Evolutionary conservation across 2,888 invertebrate genomes (phyloP), one percentile per base, ranked within the genome.

Genomic region (Lithosia quadra): DNA sequence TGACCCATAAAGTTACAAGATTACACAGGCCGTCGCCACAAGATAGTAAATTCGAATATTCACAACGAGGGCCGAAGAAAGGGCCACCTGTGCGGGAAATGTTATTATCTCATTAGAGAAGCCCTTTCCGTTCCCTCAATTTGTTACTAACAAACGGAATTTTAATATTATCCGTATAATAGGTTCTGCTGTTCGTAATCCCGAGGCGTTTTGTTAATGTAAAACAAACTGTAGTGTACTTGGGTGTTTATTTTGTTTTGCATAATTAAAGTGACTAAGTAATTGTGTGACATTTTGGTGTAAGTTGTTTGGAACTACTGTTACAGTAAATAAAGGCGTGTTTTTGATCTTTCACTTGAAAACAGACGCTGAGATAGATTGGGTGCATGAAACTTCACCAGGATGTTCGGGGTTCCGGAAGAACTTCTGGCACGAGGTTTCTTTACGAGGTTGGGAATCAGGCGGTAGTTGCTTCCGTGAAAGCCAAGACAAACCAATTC

Each of bases 61-160:
- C 77, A 75, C 74, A 75, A 73, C 60, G 72, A 71, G 74, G 74
- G 69, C 69, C 72, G 73, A 71, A 71, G 73, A 75, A 73, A 73
- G 71, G 82, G 79, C 83, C 89, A 90, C 90, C 90, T 90, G 90
- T 83, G 87, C 84, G 84, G 83, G 80, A 86, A 90, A 89, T 87
- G 89, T 92, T 91, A 90, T 91, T 91, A 91, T 91, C 91, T 91
- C 91, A 91, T 92, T 92, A 92, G 87, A 83, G 69, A 76, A 84
- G 87, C 87, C 90, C 87, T 89, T 90, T 85, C 84, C 84, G 84
- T 87, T 88, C 82, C 87, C 88, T 86, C 89, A 89, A 88, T 89
- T 89, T 86, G 87, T 86, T 82, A 81, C 79, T 86, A 90, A 90
- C 90, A 91, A 90, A 90, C 88, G 86, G 86, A 90, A 90, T 90